Percentiles rank a stretch among this genome's conserved stretches.
These are phyloP conservation scores for Thamnophis elegans DNA, from an alignment of 2,797 vertebrate genomes.

Conservation along the genomic window DNA sequence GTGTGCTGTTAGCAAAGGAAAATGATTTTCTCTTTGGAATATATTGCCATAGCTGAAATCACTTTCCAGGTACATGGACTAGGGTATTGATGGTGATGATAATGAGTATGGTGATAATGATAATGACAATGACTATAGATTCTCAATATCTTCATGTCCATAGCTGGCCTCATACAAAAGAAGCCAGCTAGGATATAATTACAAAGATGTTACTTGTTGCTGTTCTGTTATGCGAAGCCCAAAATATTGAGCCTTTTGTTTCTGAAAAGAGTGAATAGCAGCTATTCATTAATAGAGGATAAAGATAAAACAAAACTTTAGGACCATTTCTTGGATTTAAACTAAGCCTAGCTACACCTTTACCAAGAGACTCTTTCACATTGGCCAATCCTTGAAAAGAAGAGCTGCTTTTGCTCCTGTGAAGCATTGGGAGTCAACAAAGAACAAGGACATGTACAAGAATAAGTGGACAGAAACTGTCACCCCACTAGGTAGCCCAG, in stretches of 20 bases:
- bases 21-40: not conserved
- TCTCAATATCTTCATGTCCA: not conserved
- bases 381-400: not conserved
- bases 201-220: not conserved
- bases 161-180: not conserved
- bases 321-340: not conserved
- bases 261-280: not conserved
- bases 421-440: not conserved
- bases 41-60: not conserved
- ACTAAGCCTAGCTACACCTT: not conserved
- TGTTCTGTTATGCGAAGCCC: not conserved
- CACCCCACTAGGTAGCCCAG: not conserved
- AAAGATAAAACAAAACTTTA: not conserved
- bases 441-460: not conserved
- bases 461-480: not conserved
- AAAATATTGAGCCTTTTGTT: not conserved
- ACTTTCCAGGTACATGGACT: not conserved
- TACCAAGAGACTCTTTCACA: not conserved
- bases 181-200: not conserved
- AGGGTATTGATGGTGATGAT: not conserved
- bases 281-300: not conserved
- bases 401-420: not conserved
- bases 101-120: too few species aligned
- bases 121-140: not conserved
- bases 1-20: not conserved